Evolutionary conservation across 2,888 invertebrate species (phyloP).

Genomic region (Chymomyza fuscimana): DNA sequence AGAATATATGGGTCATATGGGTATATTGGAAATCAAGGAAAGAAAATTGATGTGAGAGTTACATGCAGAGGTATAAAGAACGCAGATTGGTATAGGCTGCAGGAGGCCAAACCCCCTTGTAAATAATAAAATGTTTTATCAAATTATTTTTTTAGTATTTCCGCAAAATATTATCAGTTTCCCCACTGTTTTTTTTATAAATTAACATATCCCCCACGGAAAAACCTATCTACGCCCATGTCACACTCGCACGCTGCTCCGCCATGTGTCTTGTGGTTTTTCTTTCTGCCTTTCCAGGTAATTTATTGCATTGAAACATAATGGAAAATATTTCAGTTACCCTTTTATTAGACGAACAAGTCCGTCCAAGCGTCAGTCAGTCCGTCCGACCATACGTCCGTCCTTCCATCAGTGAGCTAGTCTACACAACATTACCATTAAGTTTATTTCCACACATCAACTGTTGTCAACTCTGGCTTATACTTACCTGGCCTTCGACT

Average conservation of each 20-base stretch:
- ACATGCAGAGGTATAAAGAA: too few species aligned
- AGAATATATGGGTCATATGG: too few species aligned
- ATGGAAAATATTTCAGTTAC: constrained; percentile 74
- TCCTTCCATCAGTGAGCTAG: constrained; percentile 13
- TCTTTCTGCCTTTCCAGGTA: constrained; percentile 73
- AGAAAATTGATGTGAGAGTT: too few species aligned
- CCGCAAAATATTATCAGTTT: too few species aligned
- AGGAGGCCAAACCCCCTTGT: too few species aligned
- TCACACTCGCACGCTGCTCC: not conserved
- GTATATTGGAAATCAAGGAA: too few species aligned
- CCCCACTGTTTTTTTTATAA: too few species aligned
- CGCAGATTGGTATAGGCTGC: too few species aligned
- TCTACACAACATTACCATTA: constrained; percentile 68
- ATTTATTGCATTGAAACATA: constrained; percentile 76
- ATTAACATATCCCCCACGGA: too few species aligned
- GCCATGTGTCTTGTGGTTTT: constrained; percentile 52
- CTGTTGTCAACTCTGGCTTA: constrained; percentile 38
- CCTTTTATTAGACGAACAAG: constrained; percentile 51
- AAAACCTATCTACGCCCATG: constrained; percentile 9
- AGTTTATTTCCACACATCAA: constrained; percentile 71
- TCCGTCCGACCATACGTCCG: constrained; percentile 19
- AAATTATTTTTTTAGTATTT: too few species aligned
- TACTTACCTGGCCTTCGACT: not conserved
- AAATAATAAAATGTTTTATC: too few species aligned
- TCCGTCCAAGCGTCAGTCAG: constrained; percentile 7